phyloP scores from a whole-genome alignment of 92 coral and sea anemone species.

The Parazoanthus swiftii region DNA sequence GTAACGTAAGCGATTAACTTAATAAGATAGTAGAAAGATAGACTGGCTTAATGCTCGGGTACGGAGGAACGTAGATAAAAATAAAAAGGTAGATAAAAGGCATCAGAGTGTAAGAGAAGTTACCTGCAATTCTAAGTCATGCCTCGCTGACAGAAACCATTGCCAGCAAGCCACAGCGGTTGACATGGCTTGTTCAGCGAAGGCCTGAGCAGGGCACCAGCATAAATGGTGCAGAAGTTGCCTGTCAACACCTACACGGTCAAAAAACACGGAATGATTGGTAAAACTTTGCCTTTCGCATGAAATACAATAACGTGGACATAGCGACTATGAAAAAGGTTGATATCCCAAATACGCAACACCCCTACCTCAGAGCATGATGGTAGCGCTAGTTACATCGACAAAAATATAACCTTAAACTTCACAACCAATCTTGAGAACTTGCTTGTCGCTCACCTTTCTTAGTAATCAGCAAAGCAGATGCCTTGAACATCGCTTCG shows the following conservation, averaged over 20 bases:
- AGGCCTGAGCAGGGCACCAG: conserved; percentile 93
- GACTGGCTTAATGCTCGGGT: too few relatives aligned
- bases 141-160: conserved; percentile 94
- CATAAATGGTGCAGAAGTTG: conserved; percentile 76
- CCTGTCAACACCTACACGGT: conserved; percentile 72
- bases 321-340: background rate
- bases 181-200: conserved; percentile 82
- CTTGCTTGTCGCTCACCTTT: conserved; percentile 40
- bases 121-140: conserved; percentile 91
- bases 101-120: background rate
- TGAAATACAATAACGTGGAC: too few relatives aligned
- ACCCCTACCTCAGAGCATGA: too few relatives aligned
- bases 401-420: background rate
- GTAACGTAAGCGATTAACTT: too few relatives aligned
- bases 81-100: too few relatives aligned
- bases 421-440: background rate
- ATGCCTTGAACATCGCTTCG: conserved; percentile 88
- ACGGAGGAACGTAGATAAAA: background rate
- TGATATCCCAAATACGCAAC: too few relatives aligned
- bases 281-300: background rate
- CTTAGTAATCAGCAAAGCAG: conserved; percentile 85
- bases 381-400: too few relatives aligned
- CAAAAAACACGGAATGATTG: background rate
- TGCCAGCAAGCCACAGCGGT: conserved; percentile 98
- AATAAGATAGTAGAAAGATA: too few relatives aligned